Conservation (phyloP, 1,140 invertebrate species). For the Pogonus chalceus region DNA sequence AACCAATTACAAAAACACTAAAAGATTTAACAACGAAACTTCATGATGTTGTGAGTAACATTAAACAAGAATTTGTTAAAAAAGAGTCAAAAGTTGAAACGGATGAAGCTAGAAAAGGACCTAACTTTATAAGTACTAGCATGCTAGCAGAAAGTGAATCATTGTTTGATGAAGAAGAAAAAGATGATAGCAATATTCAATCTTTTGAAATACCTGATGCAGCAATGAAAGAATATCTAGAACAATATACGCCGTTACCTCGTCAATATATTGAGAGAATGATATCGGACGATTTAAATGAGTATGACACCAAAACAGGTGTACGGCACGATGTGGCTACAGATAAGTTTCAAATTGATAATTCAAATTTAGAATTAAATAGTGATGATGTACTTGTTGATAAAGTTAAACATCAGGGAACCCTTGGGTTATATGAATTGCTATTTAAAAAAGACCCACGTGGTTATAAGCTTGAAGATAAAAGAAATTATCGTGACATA, state of each 20-base stretch:
- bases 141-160: no score
- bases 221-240: constrained; percentile 1
- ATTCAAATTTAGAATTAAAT: constrained; percentile 10
- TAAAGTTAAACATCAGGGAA: constrained; percentile 12
- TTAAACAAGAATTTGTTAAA: background rate
- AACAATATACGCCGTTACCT: constrained; percentile 8
- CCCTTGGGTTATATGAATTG: constrained; percentile 21
- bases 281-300: background rate
- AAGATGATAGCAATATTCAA: no score
- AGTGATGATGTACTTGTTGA: constrained; percentile 14
- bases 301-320: constrained; percentile 13
- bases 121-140: no score
- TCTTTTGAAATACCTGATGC: no score
- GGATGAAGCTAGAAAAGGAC: no score
- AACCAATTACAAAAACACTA: background rate
- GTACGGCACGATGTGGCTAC: constrained; percentile 13
- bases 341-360: constrained; percentile 14
- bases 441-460: constrained; percentile 19
- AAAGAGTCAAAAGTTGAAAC: background rate
- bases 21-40: background rate
- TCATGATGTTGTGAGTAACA: background rate
- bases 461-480: constrained; percentile 16
- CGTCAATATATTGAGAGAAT: constrained; percentile 7
- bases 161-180: no score
- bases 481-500: constrained; percentile 21